Conservation (phyloP, 23 tunicate genomes). For the Phallusia fumigata region DNA sequence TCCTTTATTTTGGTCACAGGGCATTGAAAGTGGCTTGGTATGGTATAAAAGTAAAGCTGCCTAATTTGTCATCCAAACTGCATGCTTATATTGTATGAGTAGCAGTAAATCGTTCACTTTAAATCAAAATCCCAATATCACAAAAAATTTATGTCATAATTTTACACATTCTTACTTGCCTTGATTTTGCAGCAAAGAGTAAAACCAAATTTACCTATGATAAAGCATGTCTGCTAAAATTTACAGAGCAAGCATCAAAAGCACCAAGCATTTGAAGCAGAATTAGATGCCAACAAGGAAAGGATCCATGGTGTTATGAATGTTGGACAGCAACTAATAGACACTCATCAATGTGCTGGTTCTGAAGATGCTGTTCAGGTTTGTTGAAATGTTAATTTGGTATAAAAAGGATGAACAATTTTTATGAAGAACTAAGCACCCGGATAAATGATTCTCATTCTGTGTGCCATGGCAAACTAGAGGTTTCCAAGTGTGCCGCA, state of each 20-base stretch:
- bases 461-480: no score
- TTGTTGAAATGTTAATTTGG: no score
- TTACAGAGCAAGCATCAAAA: slow-evolving; percentile 89
- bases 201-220: no score
- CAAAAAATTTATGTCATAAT: no score
- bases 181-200: background rate
- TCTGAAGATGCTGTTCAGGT: slow-evolving; percentile 95
- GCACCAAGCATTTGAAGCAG: slow-evolving; percentile 93
- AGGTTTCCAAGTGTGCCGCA: no score
- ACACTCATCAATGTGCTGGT: slow-evolving; percentile 76
- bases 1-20: background rate
- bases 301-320: slow-evolving; percentile 55
- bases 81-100: background rate
- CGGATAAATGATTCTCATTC: no score
- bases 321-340: slow-evolving; percentile 79
- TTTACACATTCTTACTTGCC: no score
- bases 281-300: slow-evolving; percentile 88
- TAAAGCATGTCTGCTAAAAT: no score
- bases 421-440: no score
- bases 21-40: slow-evolving; percentile 31
- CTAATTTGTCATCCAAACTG: background rate
- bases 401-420: no score
- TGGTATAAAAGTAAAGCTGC: background rate
- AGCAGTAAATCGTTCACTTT: background rate
- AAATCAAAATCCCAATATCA: background rate